Evolutionary conservation across 2,797 vertebrate species (phyloP).

Genomic region (Sebastes glaucus): DNA sequence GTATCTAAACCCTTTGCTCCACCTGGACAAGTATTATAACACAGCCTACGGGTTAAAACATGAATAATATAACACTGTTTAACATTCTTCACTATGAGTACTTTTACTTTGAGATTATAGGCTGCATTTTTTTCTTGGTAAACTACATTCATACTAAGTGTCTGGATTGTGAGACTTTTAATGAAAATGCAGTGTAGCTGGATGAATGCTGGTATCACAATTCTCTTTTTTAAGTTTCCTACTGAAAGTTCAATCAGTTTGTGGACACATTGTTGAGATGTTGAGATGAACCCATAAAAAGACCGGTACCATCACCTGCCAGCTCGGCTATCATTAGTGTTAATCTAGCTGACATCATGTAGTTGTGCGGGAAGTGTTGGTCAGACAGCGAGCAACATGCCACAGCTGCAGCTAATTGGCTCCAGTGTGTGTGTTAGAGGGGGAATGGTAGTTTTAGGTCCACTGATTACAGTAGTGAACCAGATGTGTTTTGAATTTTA

Average conservation of each 20-base stretch:
- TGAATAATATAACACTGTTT: neutral
- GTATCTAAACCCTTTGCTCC: neutral
- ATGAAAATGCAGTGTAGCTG: neutral
- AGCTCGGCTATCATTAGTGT: slow-evolving; percentile 12
- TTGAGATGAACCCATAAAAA: neutral
- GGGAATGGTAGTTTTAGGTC: neutral
- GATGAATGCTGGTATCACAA: neutral
- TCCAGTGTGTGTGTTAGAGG: neutral
- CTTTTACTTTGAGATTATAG: neutral
- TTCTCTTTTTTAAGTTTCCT: neutral
- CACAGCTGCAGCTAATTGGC: slow-evolving; percentile 43
- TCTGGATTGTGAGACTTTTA: neutral
- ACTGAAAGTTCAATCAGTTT: neutral
- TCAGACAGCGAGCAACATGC: slow-evolving; percentile 29
- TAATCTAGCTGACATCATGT: neutral
- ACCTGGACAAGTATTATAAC: neutral
- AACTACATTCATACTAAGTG: neutral
- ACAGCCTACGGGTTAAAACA: neutral
- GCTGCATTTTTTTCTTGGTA: neutral
- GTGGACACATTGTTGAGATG: neutral
- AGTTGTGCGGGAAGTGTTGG: neutral
- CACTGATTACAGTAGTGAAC: slow-evolving; percentile 5
- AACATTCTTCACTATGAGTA: neutral
- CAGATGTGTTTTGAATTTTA: neutral
- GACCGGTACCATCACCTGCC: neutral